Percentiles rank a stretch among this genome's conserved stretches.
phyloP scores from a whole-genome alignment of 2,113 vertebrate genomes.

The Nesoenas mayeri region DNA sequence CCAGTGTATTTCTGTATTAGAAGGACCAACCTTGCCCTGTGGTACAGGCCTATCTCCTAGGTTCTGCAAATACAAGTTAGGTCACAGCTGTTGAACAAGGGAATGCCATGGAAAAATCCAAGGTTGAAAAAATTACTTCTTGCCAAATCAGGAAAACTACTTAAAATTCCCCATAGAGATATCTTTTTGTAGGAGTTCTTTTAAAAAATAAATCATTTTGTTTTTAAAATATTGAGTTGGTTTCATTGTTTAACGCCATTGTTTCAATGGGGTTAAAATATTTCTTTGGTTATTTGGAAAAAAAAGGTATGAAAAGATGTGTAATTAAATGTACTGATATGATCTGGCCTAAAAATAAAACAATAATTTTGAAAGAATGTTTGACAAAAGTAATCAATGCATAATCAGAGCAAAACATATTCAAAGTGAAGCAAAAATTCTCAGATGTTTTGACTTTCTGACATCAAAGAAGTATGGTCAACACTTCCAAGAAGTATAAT shows the following conservation, averaged over 20 bases:
- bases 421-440: not conserved
- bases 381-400: not conserved
- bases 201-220: not conserved
- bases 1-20: not conserved
- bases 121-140: not conserved
- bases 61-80: not conserved
- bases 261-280: not conserved
- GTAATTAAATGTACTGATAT: not conserved
- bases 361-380: not conserved
- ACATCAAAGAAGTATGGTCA: not conserved
- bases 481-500: not conserved
- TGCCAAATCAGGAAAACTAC: not conserved
- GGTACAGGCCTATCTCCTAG: not conserved
- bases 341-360: not conserved
- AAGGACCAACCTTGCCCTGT: not conserved
- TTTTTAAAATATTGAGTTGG: not conserved
- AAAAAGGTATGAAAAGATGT: not conserved
- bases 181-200: accelerated
- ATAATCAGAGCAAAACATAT: not conserved
- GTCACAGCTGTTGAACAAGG: not conserved
- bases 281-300: not conserved
- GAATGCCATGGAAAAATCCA: not conserved
- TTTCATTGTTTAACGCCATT: not conserved
- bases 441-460: not conserved
- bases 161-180: not conserved